These are phyloP conservation scores for Corythoichthys intestinalis DNA, from an alignment of 2,113 vertebrate species.

Conservation along the genomic window DNA sequence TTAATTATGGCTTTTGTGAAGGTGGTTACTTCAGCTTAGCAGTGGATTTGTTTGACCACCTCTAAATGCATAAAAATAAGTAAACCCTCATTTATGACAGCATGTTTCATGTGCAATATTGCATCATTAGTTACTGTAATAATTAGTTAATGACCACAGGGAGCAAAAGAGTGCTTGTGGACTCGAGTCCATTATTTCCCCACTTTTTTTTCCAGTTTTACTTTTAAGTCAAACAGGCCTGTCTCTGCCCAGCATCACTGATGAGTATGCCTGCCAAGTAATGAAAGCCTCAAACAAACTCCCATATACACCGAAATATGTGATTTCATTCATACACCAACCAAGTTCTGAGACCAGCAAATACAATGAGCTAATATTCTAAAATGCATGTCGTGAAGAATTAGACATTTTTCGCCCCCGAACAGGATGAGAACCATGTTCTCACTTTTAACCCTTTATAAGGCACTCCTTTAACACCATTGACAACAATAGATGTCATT, in stretches of 20 bases:
- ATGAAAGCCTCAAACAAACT: constrained; percentile 22
- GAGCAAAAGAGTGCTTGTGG: background rate
- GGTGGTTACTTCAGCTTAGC: background rate
- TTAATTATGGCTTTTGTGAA: background rate
- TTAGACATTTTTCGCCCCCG: background rate
- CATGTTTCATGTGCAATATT: background rate
- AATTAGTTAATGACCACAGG: background rate
- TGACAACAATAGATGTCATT: too few relatives aligned
- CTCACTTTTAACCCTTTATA: constrained; percentile 1
- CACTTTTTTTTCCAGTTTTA: background rate
- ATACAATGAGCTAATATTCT: background rate
- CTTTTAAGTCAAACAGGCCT: background rate
- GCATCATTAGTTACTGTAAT: background rate
- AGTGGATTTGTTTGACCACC: background rate
- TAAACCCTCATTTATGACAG: background rate
- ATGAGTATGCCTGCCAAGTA: constrained; percentile 3
- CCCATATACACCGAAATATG: background rate
- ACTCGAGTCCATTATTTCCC: background rate
- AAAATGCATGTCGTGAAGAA: background rate
- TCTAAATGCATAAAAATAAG: background rate
- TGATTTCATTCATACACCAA: background rate
- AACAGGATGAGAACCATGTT: constrained; percentile 2
- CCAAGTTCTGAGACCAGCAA: background rate
- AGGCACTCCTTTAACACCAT: too few relatives aligned
- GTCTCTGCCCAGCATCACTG: background rate